Conservation (phyloP, 1,140 invertebrate species). For the Zophobas morio region DNA sequence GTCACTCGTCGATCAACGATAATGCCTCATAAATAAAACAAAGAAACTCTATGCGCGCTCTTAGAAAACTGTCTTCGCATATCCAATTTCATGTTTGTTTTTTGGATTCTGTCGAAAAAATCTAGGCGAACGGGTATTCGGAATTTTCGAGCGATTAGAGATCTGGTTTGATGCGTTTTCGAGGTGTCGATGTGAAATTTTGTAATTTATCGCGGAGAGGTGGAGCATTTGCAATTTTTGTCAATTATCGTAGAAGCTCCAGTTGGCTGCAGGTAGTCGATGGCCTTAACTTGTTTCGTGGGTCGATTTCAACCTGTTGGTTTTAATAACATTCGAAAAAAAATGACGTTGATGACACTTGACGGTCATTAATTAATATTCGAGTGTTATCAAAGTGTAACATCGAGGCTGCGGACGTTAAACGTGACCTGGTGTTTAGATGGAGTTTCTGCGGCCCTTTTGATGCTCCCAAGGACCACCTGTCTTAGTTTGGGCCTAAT, state of each 20-base stretch:
- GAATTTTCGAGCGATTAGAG: background rate
- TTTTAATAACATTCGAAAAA: background rate
- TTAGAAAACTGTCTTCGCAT: background rate
- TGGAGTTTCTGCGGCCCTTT: background rate
- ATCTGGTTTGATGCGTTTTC: conserved; percentile 14
- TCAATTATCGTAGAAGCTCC: background rate
- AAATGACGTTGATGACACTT: conserved; percentile 31
- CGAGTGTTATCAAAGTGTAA: conserved; percentile 23
- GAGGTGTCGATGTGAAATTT: conserved; percentile 7
- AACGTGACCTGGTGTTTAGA: background rate
- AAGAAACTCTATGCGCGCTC: background rate
- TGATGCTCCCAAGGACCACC: conserved; percentile 6
- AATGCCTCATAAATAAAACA: background rate
- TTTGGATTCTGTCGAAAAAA: background rate
- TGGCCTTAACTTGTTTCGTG: background rate
- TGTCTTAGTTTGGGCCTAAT: background rate
- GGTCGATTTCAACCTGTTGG: no score
- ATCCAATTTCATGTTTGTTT: background rate
- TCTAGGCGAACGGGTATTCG: conserved; percentile 24
- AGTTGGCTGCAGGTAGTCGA: no score
- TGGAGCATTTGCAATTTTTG: conserved; percentile 5
- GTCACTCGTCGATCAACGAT: background rate
- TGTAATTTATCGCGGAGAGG: conserved; percentile 1
- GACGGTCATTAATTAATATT: conserved; percentile 28
- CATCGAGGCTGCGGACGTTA: background rate